Evolutionary conservation across 1,140 invertebrate species (phyloP).

Genomic region (Drosophila athabasca): DNA sequence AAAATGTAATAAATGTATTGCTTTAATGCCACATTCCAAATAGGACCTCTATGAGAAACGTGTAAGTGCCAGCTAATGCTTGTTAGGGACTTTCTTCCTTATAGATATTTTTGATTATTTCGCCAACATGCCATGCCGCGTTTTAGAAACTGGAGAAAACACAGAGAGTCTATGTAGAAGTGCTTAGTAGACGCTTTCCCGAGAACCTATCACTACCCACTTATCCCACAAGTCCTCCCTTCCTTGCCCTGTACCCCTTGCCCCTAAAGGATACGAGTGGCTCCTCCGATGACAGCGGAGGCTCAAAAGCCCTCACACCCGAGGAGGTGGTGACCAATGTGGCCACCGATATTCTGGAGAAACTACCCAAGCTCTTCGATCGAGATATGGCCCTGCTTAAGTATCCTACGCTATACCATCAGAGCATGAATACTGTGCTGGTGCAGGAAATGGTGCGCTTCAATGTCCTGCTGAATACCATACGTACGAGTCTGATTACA

Average conservation of each 20-base stretch:
- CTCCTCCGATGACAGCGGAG: slow-evolving; percentile 76
- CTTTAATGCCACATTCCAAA: slow-evolving; percentile 1
- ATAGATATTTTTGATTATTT: slow-evolving; percentile 6
- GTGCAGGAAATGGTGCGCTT: slow-evolving; percentile 97
- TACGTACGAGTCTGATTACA: slow-evolving; percentile 90
- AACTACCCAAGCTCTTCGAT: slow-evolving; percentile 90
- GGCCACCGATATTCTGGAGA: slow-evolving; percentile 88
- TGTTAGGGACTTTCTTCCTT: slow-evolving; percentile 8
- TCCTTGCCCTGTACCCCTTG: slow-evolving; percentile 63
- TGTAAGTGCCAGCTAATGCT: slow-evolving; percentile 53
- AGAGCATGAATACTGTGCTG: slow-evolving; percentile 90
- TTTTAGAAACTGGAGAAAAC: slow-evolving; percentile 70
- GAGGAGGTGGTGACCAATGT: slow-evolving; percentile 90
- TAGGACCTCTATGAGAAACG: slow-evolving; percentile 77
- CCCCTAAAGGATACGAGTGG: slow-evolving; percentile 80
- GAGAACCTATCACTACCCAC: slow-evolving; percentile 74
- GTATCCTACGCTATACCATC: slow-evolving; percentile 92
- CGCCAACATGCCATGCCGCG: slow-evolving; percentile 17
- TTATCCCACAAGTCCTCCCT: slow-evolving; percentile 75
- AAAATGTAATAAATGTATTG: slow-evolving; percentile 4
- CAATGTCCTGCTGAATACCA: slow-evolving; percentile 90
- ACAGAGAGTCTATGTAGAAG: slow-evolving; percentile 64
- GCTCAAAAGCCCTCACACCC: slow-evolving; percentile 78
- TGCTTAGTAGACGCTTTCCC: slow-evolving; percentile 69
- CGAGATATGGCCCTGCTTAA: slow-evolving; percentile 87